phyloP scores from a whole-genome alignment of 2,797 vertebrate species.

The Trachops cirrhosus region DNA sequence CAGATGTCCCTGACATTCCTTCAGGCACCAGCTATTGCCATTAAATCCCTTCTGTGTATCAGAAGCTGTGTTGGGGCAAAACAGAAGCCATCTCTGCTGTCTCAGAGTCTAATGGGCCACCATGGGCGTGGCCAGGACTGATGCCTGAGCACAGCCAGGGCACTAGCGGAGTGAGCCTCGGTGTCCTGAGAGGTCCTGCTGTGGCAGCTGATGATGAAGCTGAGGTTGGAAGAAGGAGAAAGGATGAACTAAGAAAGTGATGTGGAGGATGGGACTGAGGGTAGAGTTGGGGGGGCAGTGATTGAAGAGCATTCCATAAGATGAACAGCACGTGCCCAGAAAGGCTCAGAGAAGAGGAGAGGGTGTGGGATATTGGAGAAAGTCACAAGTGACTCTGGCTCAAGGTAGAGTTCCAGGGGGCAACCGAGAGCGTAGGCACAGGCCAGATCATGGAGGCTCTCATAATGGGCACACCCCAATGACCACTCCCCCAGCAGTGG shows the following conservation, averaged over 20 bases:
- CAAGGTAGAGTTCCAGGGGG: not conserved
- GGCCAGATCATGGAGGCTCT: not conserved
- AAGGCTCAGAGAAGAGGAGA: not conserved
- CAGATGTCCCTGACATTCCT: not conserved
- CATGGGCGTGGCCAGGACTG: not conserved
- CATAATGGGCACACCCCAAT: not conserved
- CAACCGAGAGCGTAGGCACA: not conserved
- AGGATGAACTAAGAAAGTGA: not conserved
- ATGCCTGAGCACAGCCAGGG: not conserved
- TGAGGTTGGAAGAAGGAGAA: not conserved
- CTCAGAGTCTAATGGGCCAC: not conserved
- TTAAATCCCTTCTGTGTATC: not conserved
- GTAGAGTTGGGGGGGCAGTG: not conserved
- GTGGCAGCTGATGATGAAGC: not conserved
- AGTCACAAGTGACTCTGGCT: not conserved
- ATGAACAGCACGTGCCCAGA: not conserved
- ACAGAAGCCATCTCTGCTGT: not conserved
- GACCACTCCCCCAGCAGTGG: not conserved
- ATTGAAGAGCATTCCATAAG: not conserved
- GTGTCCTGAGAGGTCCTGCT: not conserved
- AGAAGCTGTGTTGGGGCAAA: not conserved
- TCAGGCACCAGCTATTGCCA: not conserved
- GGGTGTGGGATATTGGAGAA: not conserved
- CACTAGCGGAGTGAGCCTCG: not conserved
- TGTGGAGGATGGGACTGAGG: not conserved